These are phyloP conservation scores for Narcine bancroftii DNA, from an alignment of 2,113 vertebrate species.

Conservation along the genomic window DNA sequence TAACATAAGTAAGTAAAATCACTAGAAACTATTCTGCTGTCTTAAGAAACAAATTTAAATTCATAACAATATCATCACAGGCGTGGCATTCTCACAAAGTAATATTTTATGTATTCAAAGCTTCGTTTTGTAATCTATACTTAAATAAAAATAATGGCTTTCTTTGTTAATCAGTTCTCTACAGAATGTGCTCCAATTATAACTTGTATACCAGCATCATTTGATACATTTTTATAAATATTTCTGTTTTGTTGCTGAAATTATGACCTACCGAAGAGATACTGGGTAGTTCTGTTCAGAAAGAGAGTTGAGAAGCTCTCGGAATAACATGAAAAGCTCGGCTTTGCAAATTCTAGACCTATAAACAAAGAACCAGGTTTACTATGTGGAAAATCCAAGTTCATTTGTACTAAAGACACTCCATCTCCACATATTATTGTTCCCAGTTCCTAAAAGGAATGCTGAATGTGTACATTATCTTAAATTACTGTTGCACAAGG, in stretches of 20 bases:
- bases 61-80: not conserved
- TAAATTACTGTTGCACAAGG: too few relatives aligned
- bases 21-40: not conserved
- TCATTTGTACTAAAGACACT: not conserved
- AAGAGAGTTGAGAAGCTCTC: conserved; percentile 63
- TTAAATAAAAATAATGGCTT: not conserved
- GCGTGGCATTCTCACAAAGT: too few relatives aligned
- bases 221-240: not conserved
- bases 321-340: conserved; percentile 76
- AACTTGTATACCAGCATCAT: not conserved
- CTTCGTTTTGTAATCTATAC: not conserved
- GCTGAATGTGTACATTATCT: not conserved
- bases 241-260: not conserved
- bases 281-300: conserved; percentile 59
- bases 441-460: not conserved
- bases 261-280: conserved; percentile 67
- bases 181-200: not conserved
- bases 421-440: not conserved
- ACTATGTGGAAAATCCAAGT: not conserved
- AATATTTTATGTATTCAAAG: not conserved
- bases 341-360: conserved; percentile 85
- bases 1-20: not conserved
- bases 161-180: not conserved
- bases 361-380: conserved; percentile 26
- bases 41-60: not conserved